Base-by-base conservation (phyloP, 2,113 vertebrate genomes). In the Oryzias javanicus region DNA sequence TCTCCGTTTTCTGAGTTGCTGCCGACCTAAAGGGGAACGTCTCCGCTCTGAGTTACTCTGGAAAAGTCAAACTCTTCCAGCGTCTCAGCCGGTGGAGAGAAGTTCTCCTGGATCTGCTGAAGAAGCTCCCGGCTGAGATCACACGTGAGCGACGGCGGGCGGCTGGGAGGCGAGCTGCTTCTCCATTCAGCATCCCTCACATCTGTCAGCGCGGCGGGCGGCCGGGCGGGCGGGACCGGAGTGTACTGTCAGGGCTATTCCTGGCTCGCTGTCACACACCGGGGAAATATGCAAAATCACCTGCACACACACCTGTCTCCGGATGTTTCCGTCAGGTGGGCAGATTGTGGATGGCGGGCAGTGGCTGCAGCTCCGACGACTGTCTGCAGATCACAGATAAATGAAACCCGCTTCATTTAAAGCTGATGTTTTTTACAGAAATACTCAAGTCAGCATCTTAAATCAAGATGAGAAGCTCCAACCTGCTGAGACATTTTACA, bases 281-380 rank as follows among this genome's bases (percentile, higher is more conserved):
- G 4, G 25, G 7, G 62, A 66, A 72, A 64, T 64, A 67, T 50
- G 24, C 74, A 74, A 22, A 59, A 49, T 20, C 55, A n/a, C 52
- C 42, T 49, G 19, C 44, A 49, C 58, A 54, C 58, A 53, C 18
- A 74, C 72, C 55, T 65, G 71, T 85, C 73, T 74, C 27, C 10
- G 10, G n/a, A 42, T 51, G 58, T 64, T 57, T 78, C 48, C 68
- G 55, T 44, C 67, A 58, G 72, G 51, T 51, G 64, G 61, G 76
- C 42, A 68, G 62, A 77, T 84, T 80, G 78, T 67, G 67, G 64
- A 71, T 84, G 82, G 67, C 83, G 83, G 77, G 49, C 60, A 35
- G 67, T 60, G 57, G 69, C 78, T 63, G 64, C 65, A 55, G 70
- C 64, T 52, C 65, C 61, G 55, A 70, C 49, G 15, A 47, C 67